Conservation (phyloP, 2,797 vertebrate species). For the Cyprinodon diabolis region DNA sequence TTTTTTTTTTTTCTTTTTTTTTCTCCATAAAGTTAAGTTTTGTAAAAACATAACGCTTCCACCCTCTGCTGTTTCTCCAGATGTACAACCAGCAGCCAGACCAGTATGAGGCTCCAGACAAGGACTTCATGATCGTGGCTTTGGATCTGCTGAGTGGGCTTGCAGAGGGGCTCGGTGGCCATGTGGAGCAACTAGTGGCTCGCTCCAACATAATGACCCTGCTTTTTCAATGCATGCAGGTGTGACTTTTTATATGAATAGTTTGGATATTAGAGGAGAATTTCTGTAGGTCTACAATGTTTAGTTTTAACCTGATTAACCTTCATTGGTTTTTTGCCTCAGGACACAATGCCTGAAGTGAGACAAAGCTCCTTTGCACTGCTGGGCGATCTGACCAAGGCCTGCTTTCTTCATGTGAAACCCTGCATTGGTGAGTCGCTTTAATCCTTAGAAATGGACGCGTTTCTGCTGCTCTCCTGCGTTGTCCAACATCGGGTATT, state of each 20-base stretch:
- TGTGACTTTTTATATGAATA: conserved; percentile 35
- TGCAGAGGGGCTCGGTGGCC: conserved; percentile 89
- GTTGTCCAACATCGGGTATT: not conserved
- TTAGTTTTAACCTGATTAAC: not conserved
- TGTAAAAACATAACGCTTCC: too few species aligned
- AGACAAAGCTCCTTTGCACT: conserved; percentile 95
- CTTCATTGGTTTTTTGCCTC: conserved; percentile 3
- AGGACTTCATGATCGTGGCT: conserved; percentile 98
- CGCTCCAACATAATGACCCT: conserved; percentile 96
- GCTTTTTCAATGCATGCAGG: conserved; percentile 98
- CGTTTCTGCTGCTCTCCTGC: not conserved
- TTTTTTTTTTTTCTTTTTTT: not conserved
- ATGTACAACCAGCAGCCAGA: conserved; percentile 96
- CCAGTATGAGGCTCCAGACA: conserved; percentile 94
- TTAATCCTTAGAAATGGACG: not conserved
- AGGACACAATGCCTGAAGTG: conserved; percentile 97
- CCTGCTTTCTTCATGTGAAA: conserved; percentile 94
- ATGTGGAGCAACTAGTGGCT: conserved; percentile 92
- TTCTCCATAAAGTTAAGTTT: too few species aligned
- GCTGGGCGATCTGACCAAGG: conserved; percentile 93
- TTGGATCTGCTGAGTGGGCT: conserved; percentile 93
- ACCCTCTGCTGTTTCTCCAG: conserved; percentile 58
- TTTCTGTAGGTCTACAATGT: too few species aligned
- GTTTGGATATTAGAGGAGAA: not conserved
- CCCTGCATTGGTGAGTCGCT: conserved; percentile 90